These are phyloP conservation scores for Pelobates fuscus DNA, from an alignment of 2,113 vertebrate genomes.

Conservation along the genomic window DNA sequence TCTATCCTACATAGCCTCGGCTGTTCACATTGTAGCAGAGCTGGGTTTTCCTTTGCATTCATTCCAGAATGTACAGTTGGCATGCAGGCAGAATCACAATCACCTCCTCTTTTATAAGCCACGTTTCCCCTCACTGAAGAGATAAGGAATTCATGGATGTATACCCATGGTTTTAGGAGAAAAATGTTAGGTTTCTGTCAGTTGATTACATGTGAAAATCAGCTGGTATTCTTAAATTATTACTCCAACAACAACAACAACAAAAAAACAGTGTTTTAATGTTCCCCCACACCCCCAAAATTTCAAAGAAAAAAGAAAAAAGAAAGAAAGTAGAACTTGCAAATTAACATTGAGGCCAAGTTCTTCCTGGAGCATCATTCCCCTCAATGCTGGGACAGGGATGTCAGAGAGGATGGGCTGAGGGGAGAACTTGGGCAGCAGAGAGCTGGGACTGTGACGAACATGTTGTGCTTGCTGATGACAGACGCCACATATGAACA, in stretches of 20 bases:
- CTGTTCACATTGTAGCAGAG: conserved; percentile 49
- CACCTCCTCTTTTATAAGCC: conserved; percentile 11
- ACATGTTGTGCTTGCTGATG: no score
- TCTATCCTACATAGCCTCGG: conserved; percentile 51
- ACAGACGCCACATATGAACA: no score
- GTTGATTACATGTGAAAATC: neutral
- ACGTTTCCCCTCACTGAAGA: neutral
- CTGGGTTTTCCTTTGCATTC: conserved; percentile 55
- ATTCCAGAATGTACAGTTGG: conserved; percentile 10
- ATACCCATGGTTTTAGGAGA: neutral
- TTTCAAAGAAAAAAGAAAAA: no score
- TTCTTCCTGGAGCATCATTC: no score
- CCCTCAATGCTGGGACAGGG: no score
- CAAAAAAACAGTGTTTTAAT: no score
- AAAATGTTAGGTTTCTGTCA: neutral
- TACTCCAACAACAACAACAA: neutral
- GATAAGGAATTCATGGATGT: neutral
- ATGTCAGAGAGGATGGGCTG: no score
- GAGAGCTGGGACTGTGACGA: no score
- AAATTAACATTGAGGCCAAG: no score
- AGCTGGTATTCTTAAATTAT: neutral
- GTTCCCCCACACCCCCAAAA: no score
- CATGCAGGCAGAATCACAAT: conserved; percentile 34
- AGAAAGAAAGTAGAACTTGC: no score
- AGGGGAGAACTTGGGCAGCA: no score